A percentile compares a stretch with the other conserved stretches of the same genome.
Evolutionary conservation across 2,888 invertebrate genomes (phyloP).

Genomic region (Stenodema calcarata): DNA sequence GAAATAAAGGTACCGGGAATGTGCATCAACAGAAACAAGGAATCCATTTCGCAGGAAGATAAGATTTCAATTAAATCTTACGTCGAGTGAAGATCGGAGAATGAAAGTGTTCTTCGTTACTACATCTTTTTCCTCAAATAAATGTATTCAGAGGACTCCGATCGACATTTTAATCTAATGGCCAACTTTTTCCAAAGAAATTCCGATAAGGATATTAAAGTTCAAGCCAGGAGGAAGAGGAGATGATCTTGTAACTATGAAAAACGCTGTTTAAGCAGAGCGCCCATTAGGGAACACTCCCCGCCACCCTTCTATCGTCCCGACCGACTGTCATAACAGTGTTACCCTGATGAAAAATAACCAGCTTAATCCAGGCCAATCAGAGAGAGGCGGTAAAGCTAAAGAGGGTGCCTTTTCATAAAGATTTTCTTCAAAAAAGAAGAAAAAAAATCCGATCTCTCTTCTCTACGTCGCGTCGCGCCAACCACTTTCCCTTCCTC

Average conservation of each 20-base stretch:
- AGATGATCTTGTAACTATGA: constrained; percentile 34
- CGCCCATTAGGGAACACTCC: constrained; percentile 10
- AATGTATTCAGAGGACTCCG: neutral
- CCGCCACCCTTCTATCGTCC: neutral
- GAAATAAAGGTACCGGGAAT: too few relatives aligned
- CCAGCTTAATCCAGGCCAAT: constrained; percentile 31
- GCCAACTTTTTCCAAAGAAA: neutral
- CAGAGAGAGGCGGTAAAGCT: constrained; percentile 27
- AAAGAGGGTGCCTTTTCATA: constrained; percentile 23
- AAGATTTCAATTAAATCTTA: too few relatives aligned
- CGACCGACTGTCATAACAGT: constrained; percentile 25
- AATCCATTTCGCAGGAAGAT: too few relatives aligned
- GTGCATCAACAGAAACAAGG: too few relatives aligned
- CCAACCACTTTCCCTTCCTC: neutral
- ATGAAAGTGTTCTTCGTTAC: neutral
- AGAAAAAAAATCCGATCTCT: constrained; percentile 4
- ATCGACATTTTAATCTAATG: constrained; percentile 21
- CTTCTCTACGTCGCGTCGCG: neutral
- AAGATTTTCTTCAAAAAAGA: constrained; percentile 22
- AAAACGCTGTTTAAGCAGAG: constrained; percentile 31
- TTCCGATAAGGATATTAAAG: constrained; percentile 37
- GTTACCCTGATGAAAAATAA: constrained; percentile 36
- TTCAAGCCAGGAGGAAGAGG: constrained; percentile 9
- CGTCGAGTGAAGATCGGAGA: too few relatives aligned
- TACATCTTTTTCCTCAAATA: neutral